Percentiles rank a stretch among this genome's conserved stretches.
Evolutionary conservation across 2,888 invertebrate genomes (phyloP).

Genomic region (Drosophila glabriapex): DNA sequence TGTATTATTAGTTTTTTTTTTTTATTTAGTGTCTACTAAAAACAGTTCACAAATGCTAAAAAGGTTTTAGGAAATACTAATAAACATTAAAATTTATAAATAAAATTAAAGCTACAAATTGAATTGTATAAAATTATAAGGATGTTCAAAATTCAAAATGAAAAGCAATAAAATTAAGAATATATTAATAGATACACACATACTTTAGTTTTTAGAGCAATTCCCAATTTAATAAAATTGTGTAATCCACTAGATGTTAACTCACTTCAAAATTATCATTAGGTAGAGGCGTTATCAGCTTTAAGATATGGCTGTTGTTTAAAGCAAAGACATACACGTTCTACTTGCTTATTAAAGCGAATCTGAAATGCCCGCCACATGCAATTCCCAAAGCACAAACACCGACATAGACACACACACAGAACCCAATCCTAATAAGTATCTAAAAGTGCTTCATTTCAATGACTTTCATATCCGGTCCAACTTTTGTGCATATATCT

Average conservation of each 20-base stretch:
- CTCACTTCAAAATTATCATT: neutral
- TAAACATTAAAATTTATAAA: neutral
- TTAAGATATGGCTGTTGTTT: neutral
- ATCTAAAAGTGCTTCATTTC: conserved; percentile 43
- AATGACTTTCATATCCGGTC: conserved; percentile 64
- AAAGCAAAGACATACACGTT: neutral
- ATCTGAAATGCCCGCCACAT: neutral
- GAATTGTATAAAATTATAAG: neutral
- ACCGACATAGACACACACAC: neutral
- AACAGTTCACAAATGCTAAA: neutral
- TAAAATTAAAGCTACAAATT: neutral
- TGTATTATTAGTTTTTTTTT: neutral
- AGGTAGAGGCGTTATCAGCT: neutral
- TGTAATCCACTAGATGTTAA: neutral
- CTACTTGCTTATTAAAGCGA: conserved; percentile 3
- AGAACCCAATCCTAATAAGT: conserved; percentile 32
- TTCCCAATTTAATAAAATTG: neutral
- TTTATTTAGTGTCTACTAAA: neutral
- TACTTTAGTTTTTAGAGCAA: neutral
- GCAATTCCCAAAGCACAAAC: conserved; percentile 1
- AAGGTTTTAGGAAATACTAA: neutral
- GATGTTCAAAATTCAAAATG: neutral
- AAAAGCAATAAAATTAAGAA: neutral
- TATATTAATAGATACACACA: neutral
- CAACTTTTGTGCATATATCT: conserved; percentile 59